phyloP scores from a whole-genome alignment of 2,797 vertebrate species.

The Danio albolineatus region DNA sequence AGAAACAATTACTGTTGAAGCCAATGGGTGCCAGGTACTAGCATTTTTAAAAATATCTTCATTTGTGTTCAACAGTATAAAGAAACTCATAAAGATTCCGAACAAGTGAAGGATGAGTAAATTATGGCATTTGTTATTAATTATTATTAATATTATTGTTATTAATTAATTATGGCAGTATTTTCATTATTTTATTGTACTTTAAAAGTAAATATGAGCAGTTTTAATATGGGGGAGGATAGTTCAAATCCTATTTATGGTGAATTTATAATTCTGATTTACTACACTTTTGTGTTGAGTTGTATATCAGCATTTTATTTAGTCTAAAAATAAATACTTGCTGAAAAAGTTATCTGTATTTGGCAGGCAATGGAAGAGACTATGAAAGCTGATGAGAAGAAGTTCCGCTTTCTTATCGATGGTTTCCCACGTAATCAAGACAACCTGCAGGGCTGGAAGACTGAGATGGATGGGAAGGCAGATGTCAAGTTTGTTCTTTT shows the following conservation, averaged over 20 bases:
- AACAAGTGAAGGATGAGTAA: no score
- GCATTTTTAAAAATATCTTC: no score
- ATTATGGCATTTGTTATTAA: no score
- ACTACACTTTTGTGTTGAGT: neutral
- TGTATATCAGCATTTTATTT: neutral
- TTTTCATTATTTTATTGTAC: no score
- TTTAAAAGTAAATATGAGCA: neutral
- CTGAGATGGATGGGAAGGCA: conserved; percentile 89
- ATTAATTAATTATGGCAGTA: no score
- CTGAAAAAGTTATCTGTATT: neutral
- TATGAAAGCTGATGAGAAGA: conserved; percentile 84
- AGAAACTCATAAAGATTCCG: no score
- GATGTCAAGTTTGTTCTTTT: conserved; percentile 97
- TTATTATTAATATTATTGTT: no score
- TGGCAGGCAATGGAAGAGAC: conserved; percentile 93
- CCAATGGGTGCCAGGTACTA: no score
- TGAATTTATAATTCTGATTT: neutral
- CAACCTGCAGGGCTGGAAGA: conserved; percentile 94
- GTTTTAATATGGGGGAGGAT: neutral
- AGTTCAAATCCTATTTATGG: conserved; percentile 8
- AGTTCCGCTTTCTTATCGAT: conserved; percentile 95
- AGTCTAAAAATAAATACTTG: neutral
- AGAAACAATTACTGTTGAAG: no score
- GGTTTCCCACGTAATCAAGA: conserved; percentile 97
- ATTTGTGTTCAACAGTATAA: no score